These are phyloP conservation scores for Mastigias papua DNA, from an alignment of 30 jellyfish, hydroid and myxozoan species.

Conservation along the genomic window DNA sequence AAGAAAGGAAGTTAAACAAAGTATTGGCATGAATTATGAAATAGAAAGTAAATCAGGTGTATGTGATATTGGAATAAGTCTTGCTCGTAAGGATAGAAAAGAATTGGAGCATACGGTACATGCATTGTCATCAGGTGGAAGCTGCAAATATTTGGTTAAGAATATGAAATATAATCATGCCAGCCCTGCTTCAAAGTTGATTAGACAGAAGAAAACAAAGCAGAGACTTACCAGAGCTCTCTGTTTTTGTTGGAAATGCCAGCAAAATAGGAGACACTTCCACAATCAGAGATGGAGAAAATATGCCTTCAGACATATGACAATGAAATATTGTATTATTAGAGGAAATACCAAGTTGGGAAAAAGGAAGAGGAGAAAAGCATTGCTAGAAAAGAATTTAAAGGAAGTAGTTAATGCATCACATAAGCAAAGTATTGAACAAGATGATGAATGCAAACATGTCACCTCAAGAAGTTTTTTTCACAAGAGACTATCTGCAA, in stretches of 20 bases:
- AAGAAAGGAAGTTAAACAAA: background rate
- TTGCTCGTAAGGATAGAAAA: background rate
- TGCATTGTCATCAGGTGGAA: background rate
- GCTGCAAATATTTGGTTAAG: background rate
- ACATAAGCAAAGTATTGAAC: background rate
- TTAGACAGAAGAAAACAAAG: background rate
- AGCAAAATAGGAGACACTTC: background rate
- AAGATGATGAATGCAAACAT: background rate
- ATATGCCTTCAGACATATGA: background rate
- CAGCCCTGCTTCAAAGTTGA: background rate
- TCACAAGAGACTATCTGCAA: background rate
- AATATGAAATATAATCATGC: background rate
- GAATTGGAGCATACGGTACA: background rate
- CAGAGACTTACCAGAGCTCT: background rate
- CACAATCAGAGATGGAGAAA: background rate
- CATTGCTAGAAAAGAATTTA: background rate
- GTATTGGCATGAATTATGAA: background rate
- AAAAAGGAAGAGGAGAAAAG: background rate
- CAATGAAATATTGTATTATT: background rate
- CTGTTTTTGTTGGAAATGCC: slow-evolving; percentile 10
- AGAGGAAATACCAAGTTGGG: background rate
- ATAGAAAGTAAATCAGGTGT: background rate
- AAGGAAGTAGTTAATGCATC: background rate
- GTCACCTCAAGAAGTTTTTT: background rate
- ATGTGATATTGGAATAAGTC: background rate